Conservation (phyloP, 1,140 invertebrate genomes). For the Magallana ariakensis region DNA sequence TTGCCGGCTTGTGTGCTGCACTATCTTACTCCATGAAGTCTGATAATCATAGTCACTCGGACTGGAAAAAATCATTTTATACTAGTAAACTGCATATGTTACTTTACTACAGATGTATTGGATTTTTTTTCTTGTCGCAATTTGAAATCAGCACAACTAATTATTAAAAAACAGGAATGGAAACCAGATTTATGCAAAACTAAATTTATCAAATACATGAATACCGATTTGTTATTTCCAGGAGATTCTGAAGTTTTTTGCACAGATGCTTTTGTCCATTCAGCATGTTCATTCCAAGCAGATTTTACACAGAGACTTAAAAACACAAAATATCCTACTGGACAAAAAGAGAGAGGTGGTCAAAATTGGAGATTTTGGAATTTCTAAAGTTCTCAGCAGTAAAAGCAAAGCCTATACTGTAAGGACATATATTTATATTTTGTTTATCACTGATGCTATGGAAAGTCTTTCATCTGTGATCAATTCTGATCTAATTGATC, state of each 20-base stretch:
- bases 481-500: too few relatives aligned
- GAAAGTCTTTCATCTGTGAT: too few relatives aligned
- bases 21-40: too few relatives aligned
- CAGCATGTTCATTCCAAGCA: conserved; percentile 80
- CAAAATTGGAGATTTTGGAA: conserved; percentile 80
- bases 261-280: conserved; percentile 79
- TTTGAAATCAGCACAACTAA: too few relatives aligned
- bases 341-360: conserved; percentile 78
- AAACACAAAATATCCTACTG: conserved; percentile 80
- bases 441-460: too few relatives aligned
- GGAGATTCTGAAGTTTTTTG: conserved; percentile 79
- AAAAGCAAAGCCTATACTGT: conserved; percentile 84
- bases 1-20: too few relatives aligned
- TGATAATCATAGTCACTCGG: too few relatives aligned
- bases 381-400: conserved; percentile 80
- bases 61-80: background rate
- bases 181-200: too few relatives aligned
- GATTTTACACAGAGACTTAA: conserved; percentile 79
- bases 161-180: too few relatives aligned
- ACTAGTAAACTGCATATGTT: background rate
- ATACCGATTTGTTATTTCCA: conserved; percentile 45
- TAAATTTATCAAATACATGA: too few relatives aligned
- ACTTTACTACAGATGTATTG: background rate
- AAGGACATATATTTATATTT: conserved; percentile 51
- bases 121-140: too few relatives aligned